Percentiles rank a stretch among this genome's conserved stretches.
phyloP scores from a whole-genome alignment of 2,797 vertebrate genomes.

The Lacerta viridis region DNA sequence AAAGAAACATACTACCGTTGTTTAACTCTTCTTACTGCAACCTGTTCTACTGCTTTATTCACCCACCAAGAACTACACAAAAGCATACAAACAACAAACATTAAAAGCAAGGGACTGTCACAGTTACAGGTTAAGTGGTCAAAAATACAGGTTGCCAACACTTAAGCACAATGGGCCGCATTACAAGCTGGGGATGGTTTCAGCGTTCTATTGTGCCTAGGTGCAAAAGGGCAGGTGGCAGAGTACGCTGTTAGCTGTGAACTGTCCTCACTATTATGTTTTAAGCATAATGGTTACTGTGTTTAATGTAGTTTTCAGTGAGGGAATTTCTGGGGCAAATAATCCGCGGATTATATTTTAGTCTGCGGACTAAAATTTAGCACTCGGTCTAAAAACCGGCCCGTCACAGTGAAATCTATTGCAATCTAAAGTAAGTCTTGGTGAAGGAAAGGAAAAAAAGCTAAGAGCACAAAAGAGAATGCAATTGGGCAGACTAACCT shows the following conservation, averaged over 20 bases:
- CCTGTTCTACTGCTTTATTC: constrained; percentile 77
- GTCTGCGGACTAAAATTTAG: constrained; percentile 88
- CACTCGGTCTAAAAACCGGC: constrained; percentile 82
- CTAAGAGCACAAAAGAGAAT: constrained; percentile 78
- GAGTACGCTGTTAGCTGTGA: constrained; percentile 66
- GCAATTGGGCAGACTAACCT: constrained; percentile 81
- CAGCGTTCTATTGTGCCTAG: constrained; percentile 73
- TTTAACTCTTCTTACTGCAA: constrained; percentile 74
- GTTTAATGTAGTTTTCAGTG: constrained; percentile 84
- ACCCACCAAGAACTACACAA: constrained; percentile 83
- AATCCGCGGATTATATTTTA: constrained; percentile 87
- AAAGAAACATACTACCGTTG: constrained; percentile 61
- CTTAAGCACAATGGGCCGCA: constrained; percentile 76
- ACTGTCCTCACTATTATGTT: constrained; percentile 58
- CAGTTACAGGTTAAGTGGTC: constrained; percentile 74
- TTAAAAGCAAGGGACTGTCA: constrained; percentile 75
- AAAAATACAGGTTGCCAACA: constrained; percentile 56
- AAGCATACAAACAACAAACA: constrained; percentile 66
- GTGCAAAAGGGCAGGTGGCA: constrained; percentile 59
- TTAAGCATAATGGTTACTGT: constrained; percentile 56
- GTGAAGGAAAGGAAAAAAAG: constrained; percentile 77
- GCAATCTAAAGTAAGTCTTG: constrained; percentile 70
- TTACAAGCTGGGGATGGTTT: constrained; percentile 33
- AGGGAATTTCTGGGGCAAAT: constrained; percentile 83
- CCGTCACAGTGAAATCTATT: constrained; percentile 77